Evolutionary conservation across 2,113 vertebrate genomes (phyloP), one percentile per base, ranked within the genome.

Genomic region (Malurus melanocephalus): DNA sequence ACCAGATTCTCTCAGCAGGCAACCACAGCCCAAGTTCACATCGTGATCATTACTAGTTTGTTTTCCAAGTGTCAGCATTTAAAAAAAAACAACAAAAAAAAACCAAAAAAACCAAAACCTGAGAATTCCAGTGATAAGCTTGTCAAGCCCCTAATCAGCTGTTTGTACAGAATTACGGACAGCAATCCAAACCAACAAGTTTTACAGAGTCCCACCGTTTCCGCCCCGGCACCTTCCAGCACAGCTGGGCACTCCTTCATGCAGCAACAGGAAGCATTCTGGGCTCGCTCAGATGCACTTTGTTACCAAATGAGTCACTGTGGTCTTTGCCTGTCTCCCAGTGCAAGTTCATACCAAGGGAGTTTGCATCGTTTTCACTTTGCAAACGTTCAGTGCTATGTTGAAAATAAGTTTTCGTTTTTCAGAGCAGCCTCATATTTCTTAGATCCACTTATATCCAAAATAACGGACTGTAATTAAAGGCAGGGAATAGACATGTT

Each of bases 161-260:
- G 22, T 32, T 87, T 56, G 24, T 68, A 11, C 38, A 65, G 46
- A 73, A 26, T 49, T 55, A 10, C 0, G 7, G 12, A 56, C 49
- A 57, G 7, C 23, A 55, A 43, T 35, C 19, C 51, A 61, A 77
- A 13, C 13, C 12, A 28, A 51, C 11, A 21, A 16, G 10, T 16
- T 46, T 1, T 10, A 3, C 8, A 12, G 3, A 4, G 53, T 48
- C 10, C 26, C 16, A 16, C 28, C 0, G 0, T 73, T 90, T 43
- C 69, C 0, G 0, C n/a, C 32, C 22, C 0, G 7, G 16, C 61
- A 28, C 49, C 76, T 78, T 49, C 13, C 5, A 5, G 46, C 65
- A 5, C 22, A 11, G 81, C 42, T 35, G 9, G 17, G 30, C 3
- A 21, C 12, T 72, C 30, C 42, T 73, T 33, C 10, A 35, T 16